phyloP scores from a whole-genome alignment of 2,797 vertebrate species.

The Diglossa cyanea region DNA sequence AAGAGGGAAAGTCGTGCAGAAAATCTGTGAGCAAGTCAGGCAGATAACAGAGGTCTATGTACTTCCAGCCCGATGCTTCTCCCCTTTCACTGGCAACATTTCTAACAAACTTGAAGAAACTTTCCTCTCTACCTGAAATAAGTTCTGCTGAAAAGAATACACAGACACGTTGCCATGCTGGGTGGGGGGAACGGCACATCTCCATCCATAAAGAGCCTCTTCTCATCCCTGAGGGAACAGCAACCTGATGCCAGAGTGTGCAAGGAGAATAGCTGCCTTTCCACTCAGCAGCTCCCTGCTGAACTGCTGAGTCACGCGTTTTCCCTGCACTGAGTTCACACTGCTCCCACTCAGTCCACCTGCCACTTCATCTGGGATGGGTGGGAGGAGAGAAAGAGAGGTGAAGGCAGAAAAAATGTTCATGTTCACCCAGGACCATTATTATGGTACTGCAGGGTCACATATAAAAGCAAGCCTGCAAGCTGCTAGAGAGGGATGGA shows the following conservation, averaged over 20 bases:
- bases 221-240: not conserved
- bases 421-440: not conserved
- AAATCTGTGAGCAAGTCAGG: not conserved
- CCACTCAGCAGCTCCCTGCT: slow-evolving; percentile 34
- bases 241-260: not conserved
- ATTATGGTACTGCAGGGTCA: not conserved
- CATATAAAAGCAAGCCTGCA: not conserved
- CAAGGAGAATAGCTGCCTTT: slow-evolving; percentile 24
- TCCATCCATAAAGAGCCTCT: not conserved
- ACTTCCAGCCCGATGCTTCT: not conserved
- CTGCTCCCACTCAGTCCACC: slow-evolving; percentile 71
- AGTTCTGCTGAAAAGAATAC: not conserved
- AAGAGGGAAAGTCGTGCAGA: not conserved
- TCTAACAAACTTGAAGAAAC: not conserved
- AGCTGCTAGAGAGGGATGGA: not conserved
- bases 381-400: slow-evolving; percentile 53
- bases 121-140: not conserved
- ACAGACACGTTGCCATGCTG: not conserved
- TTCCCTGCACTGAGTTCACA: slow-evolving; percentile 56
- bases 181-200: not conserved
- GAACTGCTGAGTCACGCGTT: slow-evolving; percentile 65
- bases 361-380: slow-evolving; percentile 63
- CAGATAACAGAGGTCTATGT: accelerated
- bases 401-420: slow-evolving; percentile 44
- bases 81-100: not conserved